phyloP scores from a whole-genome alignment of 30 jellyfish, hydroid and myxozoan genomes.

The Nemopilema nomurai region DNA sequence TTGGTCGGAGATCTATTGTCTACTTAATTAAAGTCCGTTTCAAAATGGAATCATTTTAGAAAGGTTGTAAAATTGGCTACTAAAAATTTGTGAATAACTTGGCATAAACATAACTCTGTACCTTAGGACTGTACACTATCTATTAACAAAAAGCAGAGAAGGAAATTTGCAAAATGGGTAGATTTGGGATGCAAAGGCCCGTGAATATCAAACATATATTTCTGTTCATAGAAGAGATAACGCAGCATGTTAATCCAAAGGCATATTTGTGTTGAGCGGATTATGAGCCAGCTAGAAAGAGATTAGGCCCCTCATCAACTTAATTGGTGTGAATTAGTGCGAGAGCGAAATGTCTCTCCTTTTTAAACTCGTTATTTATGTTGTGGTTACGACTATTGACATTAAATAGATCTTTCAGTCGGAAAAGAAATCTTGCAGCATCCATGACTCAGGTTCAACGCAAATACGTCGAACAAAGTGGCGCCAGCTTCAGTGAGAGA shows the following conservation, averaged over 20 bases:
- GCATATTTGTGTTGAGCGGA: neutral
- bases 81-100: too few relatives aligned
- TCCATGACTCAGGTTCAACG: constrained; percentile 9
- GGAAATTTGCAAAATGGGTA: too few relatives aligned
- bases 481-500: constrained; percentile 35
- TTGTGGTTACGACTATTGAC: constrained; percentile 57
- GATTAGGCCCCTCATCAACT: constrained; percentile 1
- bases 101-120: too few relatives aligned
- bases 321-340: constrained; percentile 26
- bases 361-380: constrained; percentile 24
- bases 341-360: constrained; percentile 14
- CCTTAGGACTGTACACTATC: too few relatives aligned
- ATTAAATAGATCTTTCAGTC: constrained; percentile 21
- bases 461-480: constrained; percentile 40
- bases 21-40: too few relatives aligned
- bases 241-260: neutral
- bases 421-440: constrained; percentile 29
- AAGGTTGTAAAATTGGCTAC: too few relatives aligned
- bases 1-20: neutral
- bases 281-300: neutral
- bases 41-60: too few relatives aligned
- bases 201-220: too few relatives aligned
- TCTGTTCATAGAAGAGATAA: too few relatives aligned
- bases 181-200: too few relatives aligned
- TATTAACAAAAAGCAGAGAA: too few relatives aligned